A percentile compares a stretch with the other conserved stretches of the same genome.
phyloP scores from a whole-genome alignment of 2,888 invertebrate genomes.

The Ditylenchus weischeri region DNA sequence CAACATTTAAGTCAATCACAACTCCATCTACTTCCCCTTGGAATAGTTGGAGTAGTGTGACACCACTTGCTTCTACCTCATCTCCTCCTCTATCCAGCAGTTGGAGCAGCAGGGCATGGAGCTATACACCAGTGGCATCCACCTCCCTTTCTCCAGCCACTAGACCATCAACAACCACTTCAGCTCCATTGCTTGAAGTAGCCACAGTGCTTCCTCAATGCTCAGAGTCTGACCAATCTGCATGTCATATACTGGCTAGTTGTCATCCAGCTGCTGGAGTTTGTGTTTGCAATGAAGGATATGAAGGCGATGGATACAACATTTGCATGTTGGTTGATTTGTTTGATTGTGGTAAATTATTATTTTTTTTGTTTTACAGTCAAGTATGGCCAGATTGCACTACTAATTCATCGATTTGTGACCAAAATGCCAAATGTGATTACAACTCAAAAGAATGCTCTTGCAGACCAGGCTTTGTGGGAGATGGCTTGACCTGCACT shows the following conservation, averaged over 20 bases:
- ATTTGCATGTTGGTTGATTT: slow-evolving; percentile 38
- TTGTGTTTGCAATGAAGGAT: slow-evolving; percentile 46
- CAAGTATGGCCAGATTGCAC: slow-evolving; percentile 42
- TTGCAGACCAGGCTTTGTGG: slow-evolving; percentile 46
- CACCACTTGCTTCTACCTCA: no score
- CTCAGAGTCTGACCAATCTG: slow-evolving; percentile 22
- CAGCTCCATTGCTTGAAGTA: background rate
- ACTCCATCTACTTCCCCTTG: background rate
- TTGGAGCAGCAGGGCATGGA: slow-evolving; percentile 5
- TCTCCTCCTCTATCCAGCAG: background rate
- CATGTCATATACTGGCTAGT: slow-evolving; percentile 43
- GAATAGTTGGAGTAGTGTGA: no score
- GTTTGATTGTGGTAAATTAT: slow-evolving; percentile 17
- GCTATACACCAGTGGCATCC: background rate
- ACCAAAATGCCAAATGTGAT: slow-evolving; percentile 44
- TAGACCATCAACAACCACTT: background rate
- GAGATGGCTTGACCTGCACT: slow-evolving; percentile 46
- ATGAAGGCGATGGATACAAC: slow-evolving; percentile 47
- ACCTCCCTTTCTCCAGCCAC: background rate
- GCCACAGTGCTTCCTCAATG: slow-evolving; percentile 18
- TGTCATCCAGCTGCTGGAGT: slow-evolving; percentile 39
- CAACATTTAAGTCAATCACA: background rate
- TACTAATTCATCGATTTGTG: slow-evolving; percentile 42
- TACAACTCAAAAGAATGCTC: slow-evolving; percentile 35
- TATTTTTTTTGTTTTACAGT: slow-evolving; percentile 26